phyloP scores from a whole-genome alignment of 1,140 invertebrate species.

The Wasmannia auropunctata region DNA sequence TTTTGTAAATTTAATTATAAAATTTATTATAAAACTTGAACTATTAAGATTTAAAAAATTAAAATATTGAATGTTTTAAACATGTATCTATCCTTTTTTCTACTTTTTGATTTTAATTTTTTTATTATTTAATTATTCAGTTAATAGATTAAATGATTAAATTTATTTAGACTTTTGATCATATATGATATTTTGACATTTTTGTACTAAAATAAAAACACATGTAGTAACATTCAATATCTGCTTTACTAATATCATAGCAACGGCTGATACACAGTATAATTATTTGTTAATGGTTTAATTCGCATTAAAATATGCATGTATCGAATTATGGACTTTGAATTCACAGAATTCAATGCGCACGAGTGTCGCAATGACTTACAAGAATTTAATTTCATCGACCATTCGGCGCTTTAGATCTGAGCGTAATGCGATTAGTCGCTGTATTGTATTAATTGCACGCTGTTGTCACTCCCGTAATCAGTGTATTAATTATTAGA shows the following conservation, averaged over 20 bases:
- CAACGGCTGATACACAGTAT: background rate
- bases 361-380: background rate
- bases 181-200: background rate
- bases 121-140: background rate
- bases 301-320: constrained; percentile 1
- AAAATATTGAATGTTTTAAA: background rate
- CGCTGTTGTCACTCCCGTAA: constrained; percentile 42
- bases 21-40: background rate
- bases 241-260: background rate
- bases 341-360: background rate
- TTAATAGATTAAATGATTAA: background rate
- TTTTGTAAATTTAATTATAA: background rate
- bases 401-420: constrained; percentile 3
- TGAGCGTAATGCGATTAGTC: constrained; percentile 20
- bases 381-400: constrained; percentile 33
- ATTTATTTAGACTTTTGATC: background rate
- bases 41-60: no score
- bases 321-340: background rate
- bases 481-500: constrained; percentile 64
- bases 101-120: background rate
- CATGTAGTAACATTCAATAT: background rate
- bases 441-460: constrained; percentile 35
- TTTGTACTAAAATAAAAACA: background rate
- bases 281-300: background rate
- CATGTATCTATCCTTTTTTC: background rate